Percentiles rank a stretch among this genome's conserved stretches.
These are phyloP conservation scores for Euphonia xanthogaster DNA, from an alignment of 2,797 vertebrate species.

Conservation along the genomic window DNA sequence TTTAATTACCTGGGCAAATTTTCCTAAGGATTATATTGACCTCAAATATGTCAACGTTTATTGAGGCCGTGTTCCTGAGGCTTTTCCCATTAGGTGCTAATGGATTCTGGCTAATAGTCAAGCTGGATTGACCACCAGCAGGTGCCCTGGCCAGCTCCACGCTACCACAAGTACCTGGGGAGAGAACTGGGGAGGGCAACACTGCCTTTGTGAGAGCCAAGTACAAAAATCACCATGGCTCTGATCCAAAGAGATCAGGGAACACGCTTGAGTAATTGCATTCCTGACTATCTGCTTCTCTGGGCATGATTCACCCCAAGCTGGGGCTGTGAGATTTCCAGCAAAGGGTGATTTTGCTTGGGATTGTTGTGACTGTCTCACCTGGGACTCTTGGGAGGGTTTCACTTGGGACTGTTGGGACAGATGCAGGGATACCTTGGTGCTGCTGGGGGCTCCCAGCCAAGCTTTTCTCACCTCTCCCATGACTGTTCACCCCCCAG, in stretches of 20 bases:
- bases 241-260: conserved; percentile 40
- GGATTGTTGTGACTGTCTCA: background rate
- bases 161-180: conserved; percentile 49
- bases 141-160: conserved; percentile 20
- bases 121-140: conserved; percentile 39
- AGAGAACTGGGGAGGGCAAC: conserved; percentile 12
- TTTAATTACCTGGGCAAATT: conserved; percentile 67
- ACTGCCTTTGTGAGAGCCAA: background rate
- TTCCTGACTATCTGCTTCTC: conserved; percentile 43
- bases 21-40: conserved; percentile 61
- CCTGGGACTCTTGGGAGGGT: background rate
- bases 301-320: background rate
- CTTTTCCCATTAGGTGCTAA: conserved; percentile 63
- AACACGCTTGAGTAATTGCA: conserved; percentile 6
- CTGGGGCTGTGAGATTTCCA: background rate
- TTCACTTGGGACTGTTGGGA: background rate
- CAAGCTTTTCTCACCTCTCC: background rate
- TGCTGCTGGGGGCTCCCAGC: background rate
- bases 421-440: background rate
- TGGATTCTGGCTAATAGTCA: conserved; percentile 62
- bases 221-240: conserved; percentile 13
- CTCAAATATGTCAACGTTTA: conserved; percentile 64
- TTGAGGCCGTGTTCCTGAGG: conserved; percentile 58
- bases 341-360: background rate
- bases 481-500: background rate